Base-by-base conservation (phyloP, 2,797 vertebrate genomes). In the Diceros bicornis region DNA sequence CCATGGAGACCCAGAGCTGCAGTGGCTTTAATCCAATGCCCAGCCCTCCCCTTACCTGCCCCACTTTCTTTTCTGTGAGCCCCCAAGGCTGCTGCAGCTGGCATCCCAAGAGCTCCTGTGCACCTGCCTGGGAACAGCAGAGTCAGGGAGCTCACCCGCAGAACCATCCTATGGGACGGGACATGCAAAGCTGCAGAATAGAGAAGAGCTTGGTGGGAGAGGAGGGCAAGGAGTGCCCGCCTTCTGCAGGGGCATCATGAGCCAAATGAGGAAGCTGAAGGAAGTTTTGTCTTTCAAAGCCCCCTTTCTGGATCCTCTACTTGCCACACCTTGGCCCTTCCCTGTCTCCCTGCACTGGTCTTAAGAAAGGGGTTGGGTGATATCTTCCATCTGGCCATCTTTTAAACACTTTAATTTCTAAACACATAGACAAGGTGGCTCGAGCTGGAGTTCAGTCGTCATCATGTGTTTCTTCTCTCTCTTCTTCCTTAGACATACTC, bases 151-250 rank as follows among this genome's bases (percentile, higher is more conserved):
- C 44, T 14, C 17, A 25, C 0, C 11, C 7, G 1, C 13, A 27
- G 68, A 61, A 11, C 17, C 23, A 16, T 50, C 50, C 18, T 37
- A 1, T 0, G 9, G 10, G 34, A 13, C 14, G 9, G 59, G 37
- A 37, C 11, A 0, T 3, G 9, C 4, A 6, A 4, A 52, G 32
- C 17, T 62, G 5, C 23, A 41, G 61, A 44, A 7, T 0, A 50
- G 41, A 47, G 29, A 11, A n/a, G 12, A 61, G 11, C 55, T 55
- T 32, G 10, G 18, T 0, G n/a, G 27, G 47, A 52, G 37, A 17
- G 11, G 41, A 32, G 4, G 12, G 2, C 25, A 1, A 16, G 18
- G 5, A 0, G 12, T 5, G 55, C 9, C 7, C n/a, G 4, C 44
- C n/a, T 64, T 23, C 37, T 55, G 55, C 3, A 9, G 29, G 37